These are phyloP conservation scores for Drosophila silvestris DNA, from an alignment of 2,888 invertebrate genomes.

Conservation along the genomic window DNA sequence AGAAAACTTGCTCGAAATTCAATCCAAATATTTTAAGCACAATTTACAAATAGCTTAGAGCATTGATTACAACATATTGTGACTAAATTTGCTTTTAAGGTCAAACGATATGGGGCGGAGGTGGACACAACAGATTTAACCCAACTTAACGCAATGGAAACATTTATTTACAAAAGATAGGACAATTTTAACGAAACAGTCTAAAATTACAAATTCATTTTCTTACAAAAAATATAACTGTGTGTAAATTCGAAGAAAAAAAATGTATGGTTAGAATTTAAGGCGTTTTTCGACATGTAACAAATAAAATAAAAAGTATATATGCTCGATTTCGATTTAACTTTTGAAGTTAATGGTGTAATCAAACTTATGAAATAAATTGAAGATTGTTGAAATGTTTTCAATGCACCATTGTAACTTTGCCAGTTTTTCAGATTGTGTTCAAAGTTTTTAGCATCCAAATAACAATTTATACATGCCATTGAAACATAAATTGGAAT, in stretches of 20 bases:
- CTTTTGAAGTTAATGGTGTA: neutral
- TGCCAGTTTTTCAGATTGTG: neutral
- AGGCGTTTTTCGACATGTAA: neutral
- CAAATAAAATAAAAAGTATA: neutral
- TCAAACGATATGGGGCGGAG: neutral
- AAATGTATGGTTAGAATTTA: neutral
- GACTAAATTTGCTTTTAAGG: slow-evolving; percentile 17
- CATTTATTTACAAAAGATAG: neutral
- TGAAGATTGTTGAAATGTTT: neutral
- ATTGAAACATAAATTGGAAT: neutral
- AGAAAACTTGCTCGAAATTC: slow-evolving; percentile 7
- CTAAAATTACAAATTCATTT: neutral
- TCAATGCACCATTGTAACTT: neutral
- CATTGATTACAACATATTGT: slow-evolving; percentile 3
- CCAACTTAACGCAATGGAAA: neutral
- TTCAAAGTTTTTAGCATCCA: neutral
- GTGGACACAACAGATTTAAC: neutral
- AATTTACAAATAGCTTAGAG: slow-evolving; percentile 8
- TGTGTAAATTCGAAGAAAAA: neutral
- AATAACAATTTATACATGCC: neutral
- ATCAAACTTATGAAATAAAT: neutral
- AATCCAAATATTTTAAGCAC: slow-evolving; percentile 1
- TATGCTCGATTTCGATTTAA: neutral
- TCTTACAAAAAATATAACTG: neutral
- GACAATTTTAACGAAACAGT: neutral